These are phyloP conservation scores for Phymastichus coffea DNA, from an alignment of 1,140 invertebrate genomes.

Conservation along the genomic window DNA sequence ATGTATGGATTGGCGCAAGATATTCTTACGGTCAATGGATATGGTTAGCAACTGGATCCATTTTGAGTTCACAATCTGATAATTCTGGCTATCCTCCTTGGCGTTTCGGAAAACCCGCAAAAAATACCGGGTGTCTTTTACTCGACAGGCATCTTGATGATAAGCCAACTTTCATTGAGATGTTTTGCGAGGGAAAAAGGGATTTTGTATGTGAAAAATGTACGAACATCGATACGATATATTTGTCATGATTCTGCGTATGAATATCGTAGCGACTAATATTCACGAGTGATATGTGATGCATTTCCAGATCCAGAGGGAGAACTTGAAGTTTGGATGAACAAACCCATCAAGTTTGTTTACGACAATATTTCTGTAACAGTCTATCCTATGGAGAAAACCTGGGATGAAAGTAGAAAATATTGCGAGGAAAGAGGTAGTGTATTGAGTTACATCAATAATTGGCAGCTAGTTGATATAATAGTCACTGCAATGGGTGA, in stretches of 20 bases:
- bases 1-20: slow-evolving; percentile 38
- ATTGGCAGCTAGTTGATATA: slow-evolving; percentile 29
- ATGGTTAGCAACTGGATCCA: slow-evolving; percentile 36
- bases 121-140: slow-evolving; percentile 35
- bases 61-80: slow-evolving; percentile 30
- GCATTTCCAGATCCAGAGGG: slow-evolving; percentile 35
- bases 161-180: slow-evolving; percentile 32
- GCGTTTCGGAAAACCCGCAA: slow-evolving; percentile 35
- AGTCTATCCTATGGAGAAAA: slow-evolving; percentile 37
- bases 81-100: slow-evolving; percentile 38
- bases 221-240: slow-evolving; percentile 28
- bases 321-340: slow-evolving; percentile 37
- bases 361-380: slow-evolving; percentile 33
- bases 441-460: slow-evolving; percentile 32
- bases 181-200: slow-evolving; percentile 34
- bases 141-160: slow-evolving; percentile 35
- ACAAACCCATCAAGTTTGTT: slow-evolving; percentile 35
- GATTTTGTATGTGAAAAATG: slow-evolving; percentile 41
- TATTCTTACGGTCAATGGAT: slow-evolving; percentile 36
- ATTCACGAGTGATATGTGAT: no score
- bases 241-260: not conserved
- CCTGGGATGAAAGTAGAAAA: slow-evolving; percentile 32
- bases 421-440: slow-evolving; percentile 36
- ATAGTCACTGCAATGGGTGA: slow-evolving; percentile 40
- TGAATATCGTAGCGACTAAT: no score